Evolutionary conservation across 2,113 vertebrate genomes (phyloP).

Genomic region (Hippocampus barbouri): DNA sequence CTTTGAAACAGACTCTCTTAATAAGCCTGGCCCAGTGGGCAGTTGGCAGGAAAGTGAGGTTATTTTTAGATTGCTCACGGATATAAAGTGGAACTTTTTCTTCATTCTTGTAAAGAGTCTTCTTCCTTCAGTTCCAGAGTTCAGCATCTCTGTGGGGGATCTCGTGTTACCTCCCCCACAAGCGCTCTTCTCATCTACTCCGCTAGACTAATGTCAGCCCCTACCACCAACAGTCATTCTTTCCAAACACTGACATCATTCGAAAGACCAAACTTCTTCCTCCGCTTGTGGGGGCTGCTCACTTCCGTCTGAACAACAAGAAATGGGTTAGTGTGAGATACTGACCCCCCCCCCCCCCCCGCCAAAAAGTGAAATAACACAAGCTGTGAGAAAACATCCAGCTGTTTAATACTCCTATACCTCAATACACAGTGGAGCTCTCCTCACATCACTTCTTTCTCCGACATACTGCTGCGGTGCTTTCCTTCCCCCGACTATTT

Average conservation of each 20-base stretch:
- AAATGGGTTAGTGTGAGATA: constrained; percentile 46
- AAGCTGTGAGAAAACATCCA: constrained; percentile 37
- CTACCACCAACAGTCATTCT: constrained; percentile 49
- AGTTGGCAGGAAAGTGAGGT: constrained; percentile 54
- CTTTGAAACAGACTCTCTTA: constrained; percentile 66
- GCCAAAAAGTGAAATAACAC: constrained; percentile 15
- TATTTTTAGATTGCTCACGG: constrained; percentile 64
- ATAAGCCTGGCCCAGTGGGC: constrained; percentile 67
- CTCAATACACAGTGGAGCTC: constrained; percentile 38
- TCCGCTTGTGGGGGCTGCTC: constrained; percentile 55
- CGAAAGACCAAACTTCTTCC: constrained; percentile 48
- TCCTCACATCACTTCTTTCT: constrained; percentile 42
- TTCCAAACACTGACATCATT: constrained; percentile 68
- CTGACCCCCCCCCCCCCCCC: background rate
- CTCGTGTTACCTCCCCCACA: constrained; percentile 52
- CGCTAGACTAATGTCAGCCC: constrained; percentile 39
- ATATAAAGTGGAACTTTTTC: constrained; percentile 63
- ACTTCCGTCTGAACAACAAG: constrained; percentile 42
- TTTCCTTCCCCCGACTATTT: constrained; percentile 25
- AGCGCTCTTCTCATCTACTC: constrained; percentile 37
- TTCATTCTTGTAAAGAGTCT: constrained; percentile 53
- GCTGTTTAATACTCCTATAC: constrained; percentile 12
- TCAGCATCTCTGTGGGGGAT: constrained; percentile 64
- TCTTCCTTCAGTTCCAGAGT: constrained; percentile 47
- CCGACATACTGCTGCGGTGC: background rate